Evolutionary conservation across 2,797 vertebrate genomes (phyloP), one percentile per base, ranked within the genome.

Genomic region (Gymnocypris eckloni): DNA sequence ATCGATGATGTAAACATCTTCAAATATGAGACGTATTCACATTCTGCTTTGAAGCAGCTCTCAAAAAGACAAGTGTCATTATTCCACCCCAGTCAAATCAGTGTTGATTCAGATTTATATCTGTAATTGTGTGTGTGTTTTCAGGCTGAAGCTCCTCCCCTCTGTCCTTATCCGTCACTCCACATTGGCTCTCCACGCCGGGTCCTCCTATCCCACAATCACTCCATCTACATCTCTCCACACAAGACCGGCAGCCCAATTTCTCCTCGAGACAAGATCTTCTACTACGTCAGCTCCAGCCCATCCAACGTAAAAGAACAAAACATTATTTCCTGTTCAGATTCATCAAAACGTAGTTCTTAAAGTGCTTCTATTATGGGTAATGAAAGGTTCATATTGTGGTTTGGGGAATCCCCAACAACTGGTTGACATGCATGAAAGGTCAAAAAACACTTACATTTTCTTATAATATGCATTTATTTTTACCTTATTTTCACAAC

Each of bases 211-310:
- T 98, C 97, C 90, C 97, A 97, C 61, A 97, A 96, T 73, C 96
- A 98, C 93, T 94, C 96, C 0, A 89, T 99, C 79, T 99, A 97
- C 93, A 97, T 99, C 89, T 98, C 97, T 0, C 97, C 98, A 0
- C 97, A 98, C 92, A 97, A 96, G 87, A 95, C 91, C 0, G 94
- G 95, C 91, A 82, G 93, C 3, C 20, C 91, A 22, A 89, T 95
- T 67, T 93, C 96, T 16, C 95, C 96, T 1, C 92, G 93, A 0
- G 97, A 98, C 79, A 98, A 96, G 90, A 96, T 98, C 67, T 96
- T 94, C 90, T 99, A 99, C 91, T 98, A 96, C 91, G 96, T 99
- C 93, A 96, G 96, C 94, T 97, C 94, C 91, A 98, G 97, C 90
- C 98, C 98, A 1, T 96, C 97, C 0, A 96, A 97, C 90, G 98